phyloP scores from a whole-genome alignment of 2,888 invertebrate genomes.

The Eristalis pertinax region DNA sequence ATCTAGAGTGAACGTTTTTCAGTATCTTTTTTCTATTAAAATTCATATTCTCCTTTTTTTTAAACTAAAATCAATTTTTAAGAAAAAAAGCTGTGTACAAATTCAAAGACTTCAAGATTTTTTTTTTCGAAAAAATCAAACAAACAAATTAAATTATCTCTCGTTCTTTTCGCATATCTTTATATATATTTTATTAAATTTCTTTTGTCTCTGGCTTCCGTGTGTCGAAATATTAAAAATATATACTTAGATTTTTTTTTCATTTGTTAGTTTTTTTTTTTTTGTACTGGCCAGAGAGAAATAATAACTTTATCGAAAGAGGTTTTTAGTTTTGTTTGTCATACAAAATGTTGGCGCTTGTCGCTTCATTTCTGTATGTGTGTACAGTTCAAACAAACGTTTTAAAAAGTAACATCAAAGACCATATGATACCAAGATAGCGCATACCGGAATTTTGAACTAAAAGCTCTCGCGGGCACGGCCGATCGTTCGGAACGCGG shows the following conservation, averaged over 20 bases:
- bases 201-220: conserved; percentile 61
- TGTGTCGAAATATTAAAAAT: conserved; percentile 71
- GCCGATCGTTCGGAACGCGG: too few species aligned
- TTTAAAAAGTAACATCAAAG: conserved; percentile 22
- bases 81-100: conserved; percentile 33
- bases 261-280: conserved; percentile 32
- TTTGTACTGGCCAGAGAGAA: conserved; percentile 71
- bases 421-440: too few species aligned
- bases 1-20: conserved; percentile 54
- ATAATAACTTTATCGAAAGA: conserved; percentile 34
- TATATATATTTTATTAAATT: conserved; percentile 33
- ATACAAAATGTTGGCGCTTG: conserved; percentile 3
- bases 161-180: conserved; percentile 20
- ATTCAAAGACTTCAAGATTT: conserved; percentile 55
- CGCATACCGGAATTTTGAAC: too few species aligned
- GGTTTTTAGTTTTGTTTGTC: neutral
- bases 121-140: conserved; percentile 3
- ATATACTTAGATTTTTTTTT: conserved; percentile 51
- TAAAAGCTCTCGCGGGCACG: too few species aligned
- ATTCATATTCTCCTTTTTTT: conserved; percentile 45
- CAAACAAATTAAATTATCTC: conserved; percentile 22
- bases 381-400: conserved; percentile 57
- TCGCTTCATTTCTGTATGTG: conserved; percentile 45
- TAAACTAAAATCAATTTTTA: conserved; percentile 41
- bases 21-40: conserved; percentile 58